Percentiles rank a stretch among this genome's conserved stretches.
Conservation (phyloP, 2,113 vertebrate species). For the Lycaon pictus region DNA sequence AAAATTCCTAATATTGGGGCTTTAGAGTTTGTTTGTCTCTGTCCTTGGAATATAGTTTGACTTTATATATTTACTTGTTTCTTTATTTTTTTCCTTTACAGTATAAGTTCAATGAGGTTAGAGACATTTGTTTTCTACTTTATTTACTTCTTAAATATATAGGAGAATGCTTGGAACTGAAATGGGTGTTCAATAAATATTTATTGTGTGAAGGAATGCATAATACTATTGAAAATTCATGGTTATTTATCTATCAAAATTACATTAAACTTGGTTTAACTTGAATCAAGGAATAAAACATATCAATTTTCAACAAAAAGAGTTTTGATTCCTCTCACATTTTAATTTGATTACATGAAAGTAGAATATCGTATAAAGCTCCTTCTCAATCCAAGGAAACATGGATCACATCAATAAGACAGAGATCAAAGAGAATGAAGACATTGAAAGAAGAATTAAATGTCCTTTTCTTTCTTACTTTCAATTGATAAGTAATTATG, state of each 20-base stretch:
- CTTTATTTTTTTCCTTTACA: not conserved
- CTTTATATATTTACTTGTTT: not conserved
- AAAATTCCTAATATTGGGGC: not conserved
- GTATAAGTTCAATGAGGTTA: not conserved
- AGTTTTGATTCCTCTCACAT: conserved; percentile 48
- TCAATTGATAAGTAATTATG: conserved; percentile 69
- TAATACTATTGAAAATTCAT: not conserved
- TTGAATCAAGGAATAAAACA: conserved; percentile 46
- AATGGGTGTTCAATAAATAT: not conserved
- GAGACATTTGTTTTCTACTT: not conserved
- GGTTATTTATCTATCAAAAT: conserved; percentile 47
- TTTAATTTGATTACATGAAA: conserved; percentile 69
- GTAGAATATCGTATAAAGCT: conserved; percentile 60
- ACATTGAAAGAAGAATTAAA: conserved; percentile 35
- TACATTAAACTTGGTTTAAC: conserved; percentile 55
- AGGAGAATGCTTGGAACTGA: not conserved
- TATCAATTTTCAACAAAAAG: conserved; percentile 52
- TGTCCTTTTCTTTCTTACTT: conserved; percentile 60
- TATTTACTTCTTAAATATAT: not conserved
- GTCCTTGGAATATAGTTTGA: not conserved
- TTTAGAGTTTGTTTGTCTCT: not conserved
- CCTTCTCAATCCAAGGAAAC: conserved; percentile 52
- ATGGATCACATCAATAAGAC: conserved; percentile 48
- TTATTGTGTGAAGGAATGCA: not conserved
- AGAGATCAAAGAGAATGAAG: conserved; percentile 54